Conservation (phyloP, 2,113 vertebrate species). For the Sturnus vulgaris region DNA sequence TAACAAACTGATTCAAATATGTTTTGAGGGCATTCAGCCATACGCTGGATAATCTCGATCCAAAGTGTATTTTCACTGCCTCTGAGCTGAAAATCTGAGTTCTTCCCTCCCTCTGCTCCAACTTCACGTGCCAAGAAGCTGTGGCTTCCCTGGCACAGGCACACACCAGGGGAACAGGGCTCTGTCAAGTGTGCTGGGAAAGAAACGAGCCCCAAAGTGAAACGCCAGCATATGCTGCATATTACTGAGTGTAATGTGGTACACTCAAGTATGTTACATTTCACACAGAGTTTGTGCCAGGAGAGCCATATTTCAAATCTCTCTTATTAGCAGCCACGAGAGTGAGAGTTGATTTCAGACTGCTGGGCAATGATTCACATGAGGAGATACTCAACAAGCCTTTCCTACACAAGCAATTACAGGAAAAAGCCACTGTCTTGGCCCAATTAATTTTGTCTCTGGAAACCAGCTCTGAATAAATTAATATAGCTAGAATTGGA, state of each 20-base stretch:
- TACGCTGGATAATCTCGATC: background rate
- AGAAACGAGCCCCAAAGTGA: background rate
- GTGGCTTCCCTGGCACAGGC: background rate
- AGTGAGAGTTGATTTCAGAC: constrained; percentile 35
- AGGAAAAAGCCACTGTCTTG: constrained; percentile 40
- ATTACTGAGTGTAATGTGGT: background rate
- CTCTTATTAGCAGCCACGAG: constrained; percentile 5
- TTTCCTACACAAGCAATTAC: constrained; percentile 61
- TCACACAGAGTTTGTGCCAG: background rate
- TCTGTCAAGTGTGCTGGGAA: background rate
- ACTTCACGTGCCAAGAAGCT: background rate
- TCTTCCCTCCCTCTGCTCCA: background rate
- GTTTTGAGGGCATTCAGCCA: background rate
- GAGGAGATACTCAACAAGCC: constrained; percentile 58
- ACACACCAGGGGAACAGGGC: background rate
- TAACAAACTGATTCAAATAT: background rate
- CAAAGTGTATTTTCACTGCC: background rate
- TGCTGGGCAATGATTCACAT: constrained; percentile 61
- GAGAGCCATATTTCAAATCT: background rate
- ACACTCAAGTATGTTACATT: background rate
- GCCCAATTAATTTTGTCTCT: constrained; percentile 61
- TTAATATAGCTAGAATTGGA: constrained; percentile 33
- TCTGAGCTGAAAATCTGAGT: background rate
- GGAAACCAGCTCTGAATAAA: constrained; percentile 52
- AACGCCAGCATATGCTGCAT: background rate